Base-by-base conservation (phyloP, 2,888 invertebrate species). In the Hybos culiciformis region DNA sequence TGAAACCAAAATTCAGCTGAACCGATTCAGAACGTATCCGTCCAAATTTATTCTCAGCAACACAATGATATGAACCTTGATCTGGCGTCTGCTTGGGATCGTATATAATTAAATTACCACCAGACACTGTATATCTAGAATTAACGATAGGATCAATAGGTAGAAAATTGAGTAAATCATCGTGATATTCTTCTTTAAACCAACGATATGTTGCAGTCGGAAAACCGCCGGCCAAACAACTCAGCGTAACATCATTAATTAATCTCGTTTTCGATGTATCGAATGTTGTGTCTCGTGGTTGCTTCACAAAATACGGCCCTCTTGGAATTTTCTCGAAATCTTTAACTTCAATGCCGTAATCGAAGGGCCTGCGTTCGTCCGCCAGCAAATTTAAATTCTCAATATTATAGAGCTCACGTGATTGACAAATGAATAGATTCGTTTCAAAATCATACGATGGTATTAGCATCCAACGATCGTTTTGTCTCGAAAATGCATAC, bases 181-280 rank as follows among this genome's bases (percentile, higher is more conserved):
- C 82, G 53, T 82, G 76, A 61, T 86, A 91, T 53, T 85, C 80
- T 68, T 91, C 91, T 58, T 81, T 78, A 59, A 75, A 92, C 93
- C 91, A 94, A 56, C 81, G 77, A 59, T 94, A 94, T 1, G 76
- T 77, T 0, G 94, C 92, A 18, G 86, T 77, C 5, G 94, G 94
- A 62, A 80, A 92, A 1, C 92, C 93, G 50, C 78, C 83, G 51
- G 87, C 86, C 45, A 85, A 69, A 56, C 88, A 90, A 50, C 80
- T 80, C 9, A 93, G 62, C 8, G 81, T 74, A 1, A 88, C 78
- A 66, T 85, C 82, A 59, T 87, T 83, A 15, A 71, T 71, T 39
- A 75, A 60, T 49, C 76, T 76, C 50, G 77, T 74, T 54, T 76
- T 77, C 9, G 80, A 77, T 8, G 83, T 75, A 66, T 92, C 92